Evolutionary conservation across 2,888 invertebrate species (phyloP), one percentile per base, ranked within the genome.

Genomic region (Heliconius cydno): DNA sequence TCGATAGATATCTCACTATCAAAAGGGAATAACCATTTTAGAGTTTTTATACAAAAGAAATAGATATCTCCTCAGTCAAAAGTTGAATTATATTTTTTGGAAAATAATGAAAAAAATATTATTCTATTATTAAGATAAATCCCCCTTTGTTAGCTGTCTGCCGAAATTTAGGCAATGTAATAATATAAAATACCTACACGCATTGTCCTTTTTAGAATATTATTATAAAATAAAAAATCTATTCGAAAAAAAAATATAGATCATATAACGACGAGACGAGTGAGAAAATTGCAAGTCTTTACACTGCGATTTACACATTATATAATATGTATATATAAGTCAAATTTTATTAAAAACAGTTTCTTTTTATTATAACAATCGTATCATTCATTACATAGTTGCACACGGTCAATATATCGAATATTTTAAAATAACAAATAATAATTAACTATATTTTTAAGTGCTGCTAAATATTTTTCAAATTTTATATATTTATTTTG

Each of bases 1-100:
- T 74, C 25, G 70, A 70, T 70, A 70, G 41, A 70, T 46, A 70
- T 1, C 19, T 25, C 25, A 70, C 41, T 25, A 70, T 15, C 46
- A 70, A 70, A 70, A 70, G 41, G 70, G 70, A 41, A 41, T 25
- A 25, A 15, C 25, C 5, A 30, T 25, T 41, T 25, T 13, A 38
- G 1, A 67, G 0, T 28, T 65, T 25, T 65, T 65, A 12, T 25
- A 63, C 13, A 63, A 25, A 63, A 63, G 12, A 12, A 63, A 63
- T 63, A 25, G 25, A 25, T 25, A 28, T 63, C 25, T 12, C 25
- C 25, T 63, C 28, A 63, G 63, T 12, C 63, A 13, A 13, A 13
- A 25, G 3, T 25, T 63, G 25, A 63, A 10, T 63, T n/a, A 25
- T 28, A 28, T 28, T 65, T 25, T 13, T 65, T 65, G 0, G 0